Evolutionary conservation across 2,113 vertebrate species (phyloP), one percentile per base, ranked within the genome.

Genomic region (Toxostoma redivivum): DNA sequence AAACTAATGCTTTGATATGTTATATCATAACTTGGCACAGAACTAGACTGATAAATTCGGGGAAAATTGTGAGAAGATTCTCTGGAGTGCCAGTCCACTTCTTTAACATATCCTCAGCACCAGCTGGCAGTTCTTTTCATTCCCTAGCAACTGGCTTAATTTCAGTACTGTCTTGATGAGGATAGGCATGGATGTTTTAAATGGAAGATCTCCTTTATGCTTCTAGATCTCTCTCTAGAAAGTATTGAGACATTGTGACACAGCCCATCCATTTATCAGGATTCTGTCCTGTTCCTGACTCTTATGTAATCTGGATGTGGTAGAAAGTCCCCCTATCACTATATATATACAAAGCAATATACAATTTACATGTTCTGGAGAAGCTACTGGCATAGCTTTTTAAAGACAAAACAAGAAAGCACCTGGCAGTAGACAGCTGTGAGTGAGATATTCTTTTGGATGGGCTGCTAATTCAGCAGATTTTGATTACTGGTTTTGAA

Each of bases 121-220:
- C 96, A 97, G 92, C 96, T 96, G 95, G 92, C 58, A 90, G 62
- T 90, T 93, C 94, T 79, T 62, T 54, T 61, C 74, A 97, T 92
- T 91, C 84, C 95, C 71, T 97, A 96, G 94, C 94, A 96, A 96
- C 93, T 95, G 84, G 16, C 74, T 91, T 87, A 72, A 91, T 94
- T 91, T 96, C 95, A 95, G 66, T 58, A 44, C 74, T 44, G 61
- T 67, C 70, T 95, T 93, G 58, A 47, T 2, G 8, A 80, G 58
- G 45, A 83, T 82, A 69, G 74, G 42, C 21, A 38, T 82, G 33
- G 71, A 50, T 94, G 45, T 51, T 94, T 77, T 80, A 88, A 65
- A 62, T 76, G 57, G 76, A 91, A 88, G 50, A 66, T 88, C 30
- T 81, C 20, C 65, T 86, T 76, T 69, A 28, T 81, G 62, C 35